A percentile compares a stretch with the other conserved stretches of the same genome.
Evolutionary conservation across 2,797 vertebrate species (phyloP).

Genomic region (Nyctibius grandis): DNA sequence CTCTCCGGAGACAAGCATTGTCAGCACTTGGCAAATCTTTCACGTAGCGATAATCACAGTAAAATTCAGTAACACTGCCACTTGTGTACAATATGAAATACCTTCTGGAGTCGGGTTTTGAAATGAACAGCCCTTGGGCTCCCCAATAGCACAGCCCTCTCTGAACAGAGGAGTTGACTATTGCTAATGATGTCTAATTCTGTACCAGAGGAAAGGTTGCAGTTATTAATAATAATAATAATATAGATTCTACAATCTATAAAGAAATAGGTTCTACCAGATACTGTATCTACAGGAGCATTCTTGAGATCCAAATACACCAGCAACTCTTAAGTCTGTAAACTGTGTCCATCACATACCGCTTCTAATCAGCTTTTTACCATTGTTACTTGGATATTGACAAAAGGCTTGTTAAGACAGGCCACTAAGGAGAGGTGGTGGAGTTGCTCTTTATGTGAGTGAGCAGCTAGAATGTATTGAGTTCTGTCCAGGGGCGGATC

Average conservation of each 20-base stretch:
- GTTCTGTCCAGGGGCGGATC: no score
- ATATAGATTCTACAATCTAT: not conserved
- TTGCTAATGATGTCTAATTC: not conserved
- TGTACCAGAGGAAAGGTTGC: not conserved
- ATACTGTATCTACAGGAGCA: not conserved
- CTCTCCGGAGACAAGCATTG: conserved; percentile 12
- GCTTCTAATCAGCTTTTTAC: not conserved
- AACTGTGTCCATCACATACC: not conserved
- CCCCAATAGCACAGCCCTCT: not conserved
- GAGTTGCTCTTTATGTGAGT: no score
- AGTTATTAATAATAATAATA: not conserved
- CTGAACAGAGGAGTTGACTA: not conserved
- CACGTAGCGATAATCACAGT: conserved; percentile 8
- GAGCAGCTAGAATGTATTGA: no score
- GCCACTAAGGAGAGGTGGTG: no score
- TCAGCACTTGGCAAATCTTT: conserved; percentile 33
- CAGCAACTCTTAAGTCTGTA: not conserved
- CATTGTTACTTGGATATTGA: not conserved
- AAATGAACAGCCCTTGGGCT: not conserved
- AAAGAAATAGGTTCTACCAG: not conserved
- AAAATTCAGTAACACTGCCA: conserved; percentile 25
- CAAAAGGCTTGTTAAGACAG: not conserved
- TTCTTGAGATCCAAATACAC: not conserved
- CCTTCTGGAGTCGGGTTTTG: not conserved
- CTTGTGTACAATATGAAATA: conserved; percentile 1